phyloP scores from a whole-genome alignment of 1,140 invertebrate species.

The Tetramorium alpestre region DNA sequence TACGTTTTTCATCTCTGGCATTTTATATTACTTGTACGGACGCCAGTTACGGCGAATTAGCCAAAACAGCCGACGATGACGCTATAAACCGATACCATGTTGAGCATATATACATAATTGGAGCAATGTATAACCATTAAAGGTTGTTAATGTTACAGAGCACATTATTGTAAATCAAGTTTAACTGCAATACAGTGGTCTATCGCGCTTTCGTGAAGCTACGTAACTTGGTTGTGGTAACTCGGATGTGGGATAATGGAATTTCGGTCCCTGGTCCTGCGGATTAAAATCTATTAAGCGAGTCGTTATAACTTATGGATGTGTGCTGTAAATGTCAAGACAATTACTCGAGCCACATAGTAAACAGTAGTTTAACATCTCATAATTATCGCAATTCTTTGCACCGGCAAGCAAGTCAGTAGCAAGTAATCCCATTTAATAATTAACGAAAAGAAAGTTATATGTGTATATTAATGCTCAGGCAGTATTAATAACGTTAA shows the following conservation, averaged over 20 bases:
- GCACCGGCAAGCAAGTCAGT: not conserved
- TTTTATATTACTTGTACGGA: not conserved
- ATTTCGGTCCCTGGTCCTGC: constrained; percentile 70
- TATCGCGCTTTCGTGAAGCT: constrained; percentile 78
- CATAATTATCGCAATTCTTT: constrained; percentile 11
- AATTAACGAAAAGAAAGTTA: not conserved
- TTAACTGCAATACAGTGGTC: constrained; percentile 79
- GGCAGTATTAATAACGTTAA: not conserved
- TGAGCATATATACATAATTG: constrained; percentile 76
- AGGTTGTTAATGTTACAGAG: constrained; percentile 80
- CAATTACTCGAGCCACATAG: constrained; percentile 44
- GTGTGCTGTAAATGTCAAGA: constrained; percentile 47
- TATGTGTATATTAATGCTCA: not conserved
- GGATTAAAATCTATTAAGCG: constrained; percentile 74
- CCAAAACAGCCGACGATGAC: constrained; percentile 66
- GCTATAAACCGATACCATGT: constrained; percentile 72
- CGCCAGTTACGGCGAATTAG: constrained; percentile 53
- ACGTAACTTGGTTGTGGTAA: constrained; percentile 76
- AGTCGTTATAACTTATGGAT: constrained; percentile 59
- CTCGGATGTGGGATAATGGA: constrained; percentile 76
- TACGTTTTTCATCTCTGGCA: not conserved
- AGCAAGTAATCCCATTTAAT: not conserved
- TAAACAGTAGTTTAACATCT: constrained; percentile 26
- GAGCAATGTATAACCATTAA: constrained; percentile 80
- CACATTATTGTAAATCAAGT: constrained; percentile 82